These are phyloP conservation scores for Mesocricetus auratus DNA, from an alignment of 2,113 vertebrate genomes.

Conservation along the genomic window DNA sequence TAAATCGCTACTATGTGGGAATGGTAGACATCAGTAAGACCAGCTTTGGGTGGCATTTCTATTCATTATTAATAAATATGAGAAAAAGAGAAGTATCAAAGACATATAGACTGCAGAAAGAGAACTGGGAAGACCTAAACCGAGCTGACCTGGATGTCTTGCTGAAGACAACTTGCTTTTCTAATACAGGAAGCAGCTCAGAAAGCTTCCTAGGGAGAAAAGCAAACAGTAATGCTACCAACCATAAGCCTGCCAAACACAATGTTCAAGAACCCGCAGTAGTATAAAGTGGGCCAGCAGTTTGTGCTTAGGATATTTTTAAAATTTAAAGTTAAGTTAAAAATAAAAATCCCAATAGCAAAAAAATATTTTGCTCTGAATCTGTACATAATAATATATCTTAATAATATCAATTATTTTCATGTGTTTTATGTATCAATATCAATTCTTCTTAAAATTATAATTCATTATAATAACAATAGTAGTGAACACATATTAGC, in stretches of 20 bases:
- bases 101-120: not conserved
- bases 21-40: not conserved
- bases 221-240: not conserved
- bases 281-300: not conserved
- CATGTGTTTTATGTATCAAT: not conserved
- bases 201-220: not conserved
- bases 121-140: not conserved
- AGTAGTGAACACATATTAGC: not conserved
- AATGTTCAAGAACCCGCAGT: not conserved
- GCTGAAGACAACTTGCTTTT: not conserved
- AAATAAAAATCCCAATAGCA: no score
- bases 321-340: not conserved
- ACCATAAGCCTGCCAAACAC: not conserved
- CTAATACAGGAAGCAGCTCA: no score
- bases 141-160: not conserved
- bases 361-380: not conserved
- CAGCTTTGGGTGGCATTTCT: not conserved
- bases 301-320: not conserved
- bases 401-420: not conserved
- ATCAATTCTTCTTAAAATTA: constrained; percentile 26
- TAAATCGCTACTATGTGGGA: not conserved
- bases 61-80: not conserved
- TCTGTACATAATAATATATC: not conserved
- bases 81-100: not conserved
- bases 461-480: not conserved